Evolutionary conservation across 2,113 vertebrate genomes (phyloP).

Genomic region (Notiomystis cincta): DNA sequence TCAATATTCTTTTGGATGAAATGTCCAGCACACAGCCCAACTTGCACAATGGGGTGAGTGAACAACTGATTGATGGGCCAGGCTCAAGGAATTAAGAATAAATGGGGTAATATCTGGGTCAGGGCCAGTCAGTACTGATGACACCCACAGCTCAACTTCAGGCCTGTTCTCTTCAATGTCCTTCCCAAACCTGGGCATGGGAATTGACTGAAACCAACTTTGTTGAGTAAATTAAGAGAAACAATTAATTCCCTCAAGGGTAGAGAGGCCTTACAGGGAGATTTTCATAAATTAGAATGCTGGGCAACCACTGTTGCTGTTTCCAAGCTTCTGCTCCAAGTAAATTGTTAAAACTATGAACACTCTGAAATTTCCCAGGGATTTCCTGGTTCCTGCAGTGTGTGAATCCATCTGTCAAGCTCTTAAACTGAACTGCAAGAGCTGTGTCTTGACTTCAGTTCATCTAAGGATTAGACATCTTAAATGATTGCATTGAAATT

Average conservation of each 20-base stretch:
- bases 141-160: background rate
- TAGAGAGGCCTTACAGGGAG: background rate
- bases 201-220: background rate
- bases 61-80: background rate
- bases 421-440: background rate
- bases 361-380: background rate
- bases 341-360: background rate
- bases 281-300: background rate
- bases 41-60: background rate
- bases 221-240: background rate
- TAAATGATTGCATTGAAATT: background rate
- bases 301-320: background rate
- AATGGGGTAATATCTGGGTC: background rate
- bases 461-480: background rate
- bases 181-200: background rate
- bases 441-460: background rate
- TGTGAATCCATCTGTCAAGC: background rate
- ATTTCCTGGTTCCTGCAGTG: background rate
- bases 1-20: background rate
- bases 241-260: background rate
- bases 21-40: background rate
- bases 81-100: background rate
- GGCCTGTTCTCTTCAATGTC: background rate
- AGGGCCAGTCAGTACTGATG: background rate
- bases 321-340: background rate